Evolutionary conservation across 2,797 vertebrate genomes (phyloP), one percentile per base, ranked within the genome.

Genomic region (Pangasius krempfi): DNA sequence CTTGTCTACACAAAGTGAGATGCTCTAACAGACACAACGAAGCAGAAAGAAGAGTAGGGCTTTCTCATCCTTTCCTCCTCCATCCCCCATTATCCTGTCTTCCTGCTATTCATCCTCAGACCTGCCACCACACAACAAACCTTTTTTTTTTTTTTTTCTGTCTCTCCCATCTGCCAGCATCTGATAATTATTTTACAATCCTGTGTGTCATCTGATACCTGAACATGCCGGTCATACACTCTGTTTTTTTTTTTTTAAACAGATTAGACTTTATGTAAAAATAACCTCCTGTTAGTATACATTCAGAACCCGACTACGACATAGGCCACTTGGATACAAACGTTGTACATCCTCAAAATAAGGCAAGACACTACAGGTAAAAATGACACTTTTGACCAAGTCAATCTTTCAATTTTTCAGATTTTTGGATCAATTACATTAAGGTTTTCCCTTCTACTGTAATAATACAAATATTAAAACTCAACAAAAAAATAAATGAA

Each of bases 241-340:
- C 25, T n/a, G 1, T 3, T 50, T 76, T 44, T 52, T 2, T 12
- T 33, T 58, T 60, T 33, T 14, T 5, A 14, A 47, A 83, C 81
- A 83, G 58, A 66, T 83, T 47, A 50, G 25, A 83, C 8, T 83
- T 83, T 83, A 83, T 83, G 81, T 83, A 66, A 83, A 83, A 83
- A 30, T 47, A 62, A 60, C 80, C 58, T 82, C 80, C 80, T n/a
- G 37, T n/a, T 62, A 62, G 80, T 62, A n/a, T 82, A 82, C 80
- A 82, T 82, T 82, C 80, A 62, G 58, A 82, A n/a, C 37, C 80
- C 12, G 33, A 8, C 54, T 9, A 56, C 9, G 8, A 30, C 30
- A 56, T 22, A 82, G 80, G 80, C 22, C 80, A 82, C 78, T 33
- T 33, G 50, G 9, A 62, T 82, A 82, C 37, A 27, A 60, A 40